Conservation (phyloP, 2,113 vertebrate species). For the Takifugu bimaculatus region DNA sequence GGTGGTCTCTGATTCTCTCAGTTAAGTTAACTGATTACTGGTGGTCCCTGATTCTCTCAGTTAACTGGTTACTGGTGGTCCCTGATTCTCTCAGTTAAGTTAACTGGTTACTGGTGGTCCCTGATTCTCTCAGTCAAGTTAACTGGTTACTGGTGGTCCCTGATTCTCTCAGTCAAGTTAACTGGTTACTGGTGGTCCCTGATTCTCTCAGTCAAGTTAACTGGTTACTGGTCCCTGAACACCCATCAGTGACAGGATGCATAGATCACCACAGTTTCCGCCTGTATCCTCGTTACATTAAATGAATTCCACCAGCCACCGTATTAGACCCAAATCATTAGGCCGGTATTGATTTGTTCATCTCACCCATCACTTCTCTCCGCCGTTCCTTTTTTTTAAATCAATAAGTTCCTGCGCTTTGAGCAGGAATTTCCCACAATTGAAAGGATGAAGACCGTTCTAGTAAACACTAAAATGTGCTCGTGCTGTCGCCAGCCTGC, state of each 20-base stretch:
- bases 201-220: too few relatives aligned
- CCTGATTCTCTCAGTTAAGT: too few relatives aligned
- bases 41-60: too few relatives aligned
- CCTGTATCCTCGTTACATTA: background rate
- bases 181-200: background rate
- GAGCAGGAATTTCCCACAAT: slow-evolving; percentile 24
- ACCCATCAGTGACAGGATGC: background rate
- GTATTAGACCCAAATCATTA: slow-evolving; percentile 13
- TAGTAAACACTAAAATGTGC: too few relatives aligned
- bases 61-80: slow-evolving; percentile 15
- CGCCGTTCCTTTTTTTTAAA: slow-evolving; percentile 1
- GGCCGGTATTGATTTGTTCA: slow-evolving; percentile 8
- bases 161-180: background rate
- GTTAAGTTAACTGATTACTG: background rate
- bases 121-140: background rate
- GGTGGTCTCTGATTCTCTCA: background rate
- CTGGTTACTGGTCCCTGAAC: background rate
- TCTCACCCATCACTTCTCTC: background rate
- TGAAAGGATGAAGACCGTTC: background rate
- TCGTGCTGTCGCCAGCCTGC: too few relatives aligned
- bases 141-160: background rate
- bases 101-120: too few relatives aligned
- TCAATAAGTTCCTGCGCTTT: slow-evolving; percentile 32
- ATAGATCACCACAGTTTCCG: background rate
- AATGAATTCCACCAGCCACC: background rate